These are phyloP conservation scores for Mesorhabditis sp. DNA, from an alignment of 2,888 invertebrate species.

Conservation along the genomic window DNA sequence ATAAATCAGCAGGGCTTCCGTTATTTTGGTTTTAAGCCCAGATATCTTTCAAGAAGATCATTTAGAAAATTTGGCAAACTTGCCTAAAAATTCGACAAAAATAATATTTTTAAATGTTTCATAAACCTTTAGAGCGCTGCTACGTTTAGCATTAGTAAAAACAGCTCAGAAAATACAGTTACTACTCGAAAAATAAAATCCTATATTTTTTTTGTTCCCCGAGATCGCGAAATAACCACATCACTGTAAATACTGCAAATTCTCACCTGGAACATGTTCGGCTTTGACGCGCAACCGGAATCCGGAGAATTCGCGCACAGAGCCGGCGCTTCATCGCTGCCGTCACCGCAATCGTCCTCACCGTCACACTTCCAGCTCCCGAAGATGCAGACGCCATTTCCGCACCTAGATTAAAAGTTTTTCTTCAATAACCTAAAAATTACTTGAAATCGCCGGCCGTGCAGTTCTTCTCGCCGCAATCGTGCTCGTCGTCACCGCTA, in stretches of 20 bases:
- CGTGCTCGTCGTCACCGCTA: constrained; percentile 43
- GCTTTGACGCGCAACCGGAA: too few relatives aligned
- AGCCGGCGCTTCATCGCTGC: constrained; percentile 35
- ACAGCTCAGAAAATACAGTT: too few relatives aligned
- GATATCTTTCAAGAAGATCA: neutral
- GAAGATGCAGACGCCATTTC: constrained; percentile 45
- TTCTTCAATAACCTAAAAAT: constrained; percentile 10
- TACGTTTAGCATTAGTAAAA: too few relatives aligned
- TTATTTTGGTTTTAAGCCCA: neutral
- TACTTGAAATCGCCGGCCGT: constrained; percentile 37
- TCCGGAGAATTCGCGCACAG: neutral
- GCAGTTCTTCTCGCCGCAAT: constrained; percentile 33
- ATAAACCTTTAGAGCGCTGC: too few relatives aligned
- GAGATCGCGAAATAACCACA: too few relatives aligned
- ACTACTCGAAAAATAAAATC: too few relatives aligned
- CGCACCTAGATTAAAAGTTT: constrained; percentile 29
- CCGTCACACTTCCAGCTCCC: constrained; percentile 52
- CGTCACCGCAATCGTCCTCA: constrained; percentile 50
- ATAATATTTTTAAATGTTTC: too few relatives aligned
- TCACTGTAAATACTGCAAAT: too few relatives aligned
- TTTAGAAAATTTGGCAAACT: constrained; percentile 8
- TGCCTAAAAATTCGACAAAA: too few relatives aligned
- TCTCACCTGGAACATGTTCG: constrained; percentile 31
- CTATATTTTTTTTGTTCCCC: too few relatives aligned
- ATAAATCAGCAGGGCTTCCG: neutral